phyloP scores from a whole-genome alignment of 2,888 invertebrate species.

The Fragum sueziense region DNA sequence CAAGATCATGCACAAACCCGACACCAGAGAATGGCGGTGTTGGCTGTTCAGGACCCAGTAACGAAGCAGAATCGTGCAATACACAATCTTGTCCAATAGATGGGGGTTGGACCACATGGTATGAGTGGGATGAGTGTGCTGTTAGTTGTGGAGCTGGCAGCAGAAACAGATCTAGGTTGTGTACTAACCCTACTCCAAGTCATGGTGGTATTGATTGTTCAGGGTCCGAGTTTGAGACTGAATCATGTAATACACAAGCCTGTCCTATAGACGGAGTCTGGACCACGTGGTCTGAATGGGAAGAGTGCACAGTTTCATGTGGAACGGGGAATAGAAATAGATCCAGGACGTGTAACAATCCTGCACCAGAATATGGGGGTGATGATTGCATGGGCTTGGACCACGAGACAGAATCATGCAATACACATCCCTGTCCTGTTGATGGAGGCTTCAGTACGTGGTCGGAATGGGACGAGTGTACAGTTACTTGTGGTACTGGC shows the following conservation, averaged over 20 bases:
- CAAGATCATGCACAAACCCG: conserved; percentile 14
- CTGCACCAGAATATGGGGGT: conserved; percentile 40
- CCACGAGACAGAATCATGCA: conserved; percentile 37
- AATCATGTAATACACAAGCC: background rate
- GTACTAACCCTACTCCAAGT: background rate
- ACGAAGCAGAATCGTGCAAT: conserved; percentile 1
- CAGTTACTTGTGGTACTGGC: background rate
- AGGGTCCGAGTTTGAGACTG: background rate
- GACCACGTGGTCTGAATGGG: conserved; percentile 40
- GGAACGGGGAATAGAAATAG: conserved; percentile 32
- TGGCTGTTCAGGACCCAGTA: conserved; percentile 16
- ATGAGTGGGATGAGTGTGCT: background rate
- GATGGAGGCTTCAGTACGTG: conserved; percentile 9
- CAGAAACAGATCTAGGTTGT: background rate
- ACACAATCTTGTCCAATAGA: background rate
- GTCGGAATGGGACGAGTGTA: background rate
- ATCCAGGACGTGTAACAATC: conserved; percentile 35
- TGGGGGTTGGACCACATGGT: background rate
- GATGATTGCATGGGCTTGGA: conserved; percentile 23
- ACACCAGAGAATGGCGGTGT: conserved; percentile 19
- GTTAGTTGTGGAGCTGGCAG: background rate
- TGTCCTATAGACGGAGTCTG: conserved; percentile 50
- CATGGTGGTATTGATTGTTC: background rate
- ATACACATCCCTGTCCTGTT: conserved; percentile 1
- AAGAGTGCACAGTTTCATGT: conserved; percentile 32